A percentile compares a stretch with the other conserved stretches of the same genome.
Evolutionary conservation across 2,888 invertebrate species (phyloP).

Genomic region (Piscicola geometra): DNA sequence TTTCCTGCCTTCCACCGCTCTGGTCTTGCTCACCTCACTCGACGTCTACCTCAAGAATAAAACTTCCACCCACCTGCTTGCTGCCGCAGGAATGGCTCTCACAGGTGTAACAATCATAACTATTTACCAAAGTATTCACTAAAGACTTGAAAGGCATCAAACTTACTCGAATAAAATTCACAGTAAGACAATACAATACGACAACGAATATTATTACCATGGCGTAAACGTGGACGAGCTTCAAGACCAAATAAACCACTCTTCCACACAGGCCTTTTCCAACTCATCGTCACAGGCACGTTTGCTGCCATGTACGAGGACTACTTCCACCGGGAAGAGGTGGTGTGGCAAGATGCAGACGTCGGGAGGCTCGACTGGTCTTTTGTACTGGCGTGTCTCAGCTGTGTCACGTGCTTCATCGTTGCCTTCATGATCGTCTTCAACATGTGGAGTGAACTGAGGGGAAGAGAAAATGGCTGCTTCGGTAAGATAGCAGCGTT

Average conservation of each 20-base stretch:
- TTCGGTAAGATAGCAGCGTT: too few species aligned
- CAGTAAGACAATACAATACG: too few species aligned
- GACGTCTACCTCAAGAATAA: not conserved
- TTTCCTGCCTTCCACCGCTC: not conserved
- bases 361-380: not conserved
- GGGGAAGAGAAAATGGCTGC: too few species aligned
- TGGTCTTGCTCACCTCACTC: not conserved
- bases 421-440: not conserved
- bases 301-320: conserved; percentile 3
- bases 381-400: not conserved
- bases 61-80: not conserved
- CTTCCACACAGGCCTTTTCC: not conserved
- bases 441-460: not conserved
- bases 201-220: too few species aligned
- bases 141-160: not conserved
- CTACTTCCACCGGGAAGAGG: not conserved
- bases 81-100: not conserved
- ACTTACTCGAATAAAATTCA: too few species aligned
- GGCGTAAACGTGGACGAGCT: too few species aligned
- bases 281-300: not conserved
- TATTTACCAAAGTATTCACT: not conserved
- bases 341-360: not conserved
- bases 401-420: not conserved
- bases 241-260: too few species aligned
- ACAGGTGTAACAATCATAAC: not conserved